A percentile compares a stretch with the other conserved stretches of the same genome.
These are phyloP conservation scores for Lepus oiostolus DNA, from an alignment of 2,797 vertebrate species.

Conservation along the genomic window DNA sequence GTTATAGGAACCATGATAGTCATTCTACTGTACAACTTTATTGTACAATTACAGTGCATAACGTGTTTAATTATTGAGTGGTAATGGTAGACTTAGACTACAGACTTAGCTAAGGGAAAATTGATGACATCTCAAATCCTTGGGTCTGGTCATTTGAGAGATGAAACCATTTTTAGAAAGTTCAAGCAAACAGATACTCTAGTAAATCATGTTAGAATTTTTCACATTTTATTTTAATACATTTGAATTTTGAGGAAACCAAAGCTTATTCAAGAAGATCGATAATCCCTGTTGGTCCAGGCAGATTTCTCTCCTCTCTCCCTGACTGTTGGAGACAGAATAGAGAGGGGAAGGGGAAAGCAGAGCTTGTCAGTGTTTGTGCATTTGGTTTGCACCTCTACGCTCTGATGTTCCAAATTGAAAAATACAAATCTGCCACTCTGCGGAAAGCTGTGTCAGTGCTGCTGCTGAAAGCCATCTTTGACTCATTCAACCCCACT, in stretches of 20 bases:
- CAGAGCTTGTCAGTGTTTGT: not conserved
- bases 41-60: constrained; percentile 31
- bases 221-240: constrained; percentile 70
- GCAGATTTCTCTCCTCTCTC: not conserved
- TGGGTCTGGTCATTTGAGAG: constrained; percentile 53
- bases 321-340: not conserved
- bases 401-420: constrained; percentile 57
- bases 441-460: constrained; percentile 35
- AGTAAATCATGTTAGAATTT: constrained; percentile 69
- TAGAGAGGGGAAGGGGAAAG: not conserved
- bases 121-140: constrained; percentile 78
- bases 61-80: constrained; percentile 19
- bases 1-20: constrained; percentile 10
- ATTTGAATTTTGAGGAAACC: constrained; percentile 76
- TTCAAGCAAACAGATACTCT: constrained; percentile 80
- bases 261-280: constrained; percentile 69
- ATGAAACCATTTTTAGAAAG: constrained; percentile 82
- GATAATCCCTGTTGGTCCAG: not conserved
- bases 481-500: constrained; percentile 62
- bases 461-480: constrained; percentile 69
- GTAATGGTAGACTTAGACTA: constrained; percentile 11
- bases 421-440: constrained; percentile 61
- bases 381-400: constrained; percentile 44
- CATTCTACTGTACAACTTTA: not conserved
- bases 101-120: constrained; percentile 44